Evolutionary conservation across 2,888 invertebrate species (phyloP), one percentile per base, ranked within the genome.

Genomic region (Ennomos fuscantarius): DNA sequence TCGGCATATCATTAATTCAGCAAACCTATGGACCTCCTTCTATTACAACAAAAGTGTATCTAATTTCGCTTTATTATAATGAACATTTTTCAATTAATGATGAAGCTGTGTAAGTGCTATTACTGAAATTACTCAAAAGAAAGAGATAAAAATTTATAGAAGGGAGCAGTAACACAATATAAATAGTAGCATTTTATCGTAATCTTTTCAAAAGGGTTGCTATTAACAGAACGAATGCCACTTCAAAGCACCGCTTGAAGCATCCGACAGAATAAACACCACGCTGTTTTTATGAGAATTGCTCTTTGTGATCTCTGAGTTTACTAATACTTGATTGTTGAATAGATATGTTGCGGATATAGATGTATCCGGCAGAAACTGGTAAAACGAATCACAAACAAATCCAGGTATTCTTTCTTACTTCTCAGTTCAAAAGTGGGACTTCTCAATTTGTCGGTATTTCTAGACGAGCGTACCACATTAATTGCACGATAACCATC

Each of bases 151-250:
- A 59, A 59, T 71, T 70, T 68, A 68, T 70, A 68, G 68, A 67
- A 67, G 71, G 73, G 68, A 67, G 68, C 53, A 51, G 60, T 55
- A 55, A 56, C 54, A 40, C 59, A 57, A 59, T 63, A 65, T 61
- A 66, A 63, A 61, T 52, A 55, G 52, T 57, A 56, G 33, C 54
- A 60, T 76, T 78, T 78, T 74, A 73, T 74, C 76, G 81, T 84
- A 82, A 86, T 84, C 84, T 79, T 64, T 70, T 59, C 78, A 82
- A 76, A 87, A 86, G 89, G 88, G 89, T 89, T 89, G 80, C 75
- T 76, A 82, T 76, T 79, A 79, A 81, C 82, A 83, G 79, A 83
- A 86, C 86, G 82, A 79, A 83, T 82, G 78, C 89, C 89, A 89
- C 90, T 90, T 90, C 88, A 90, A 88, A 87, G 81, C 65, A 69